Evolutionary conservation across 2,797 vertebrate genomes (phyloP).

Genomic region (Ctenosaura bakeri): DNA sequence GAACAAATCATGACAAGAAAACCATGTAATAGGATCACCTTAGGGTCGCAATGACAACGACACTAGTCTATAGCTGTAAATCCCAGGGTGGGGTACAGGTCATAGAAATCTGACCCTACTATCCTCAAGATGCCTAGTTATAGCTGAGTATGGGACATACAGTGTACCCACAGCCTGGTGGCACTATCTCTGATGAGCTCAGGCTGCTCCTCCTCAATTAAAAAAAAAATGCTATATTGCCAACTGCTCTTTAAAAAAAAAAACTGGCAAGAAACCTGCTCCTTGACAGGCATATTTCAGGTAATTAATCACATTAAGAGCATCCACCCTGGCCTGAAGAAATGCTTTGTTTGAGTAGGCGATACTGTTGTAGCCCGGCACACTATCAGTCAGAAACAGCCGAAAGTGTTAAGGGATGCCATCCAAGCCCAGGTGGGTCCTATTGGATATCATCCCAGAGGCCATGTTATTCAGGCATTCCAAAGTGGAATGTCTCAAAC

Average conservation of each 20-base stretch:
- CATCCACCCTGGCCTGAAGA: conserved; percentile 22
- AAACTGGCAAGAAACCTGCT: not conserved
- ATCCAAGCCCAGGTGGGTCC: conserved; percentile 3
- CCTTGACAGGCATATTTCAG: conserved; percentile 5
- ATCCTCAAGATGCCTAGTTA: not conserved
- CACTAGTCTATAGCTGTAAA: too few relatives aligned
- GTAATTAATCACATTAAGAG: not conserved
- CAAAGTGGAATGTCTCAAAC: conserved; percentile 25
- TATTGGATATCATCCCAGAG: not conserved
- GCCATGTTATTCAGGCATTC: not conserved
- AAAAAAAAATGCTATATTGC: not conserved
- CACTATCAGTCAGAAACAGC: not conserved
- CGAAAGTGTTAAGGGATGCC: not conserved
- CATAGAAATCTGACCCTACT: not conserved
- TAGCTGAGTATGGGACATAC: not conserved
- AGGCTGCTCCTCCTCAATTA: not conserved
- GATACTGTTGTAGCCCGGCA: not conserved
- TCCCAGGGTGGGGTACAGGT: too few relatives aligned
- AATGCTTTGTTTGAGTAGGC: not conserved
- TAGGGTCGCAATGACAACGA: too few relatives aligned
- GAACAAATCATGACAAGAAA: too few relatives aligned
- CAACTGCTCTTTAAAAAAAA: not conserved
- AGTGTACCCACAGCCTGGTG: not conserved
- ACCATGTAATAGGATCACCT: too few relatives aligned
- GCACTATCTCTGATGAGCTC: not conserved